phyloP scores from a whole-genome alignment of 37 sponge, comb jelly and placozoan genomes.

The Halichondria panicea region DNA sequence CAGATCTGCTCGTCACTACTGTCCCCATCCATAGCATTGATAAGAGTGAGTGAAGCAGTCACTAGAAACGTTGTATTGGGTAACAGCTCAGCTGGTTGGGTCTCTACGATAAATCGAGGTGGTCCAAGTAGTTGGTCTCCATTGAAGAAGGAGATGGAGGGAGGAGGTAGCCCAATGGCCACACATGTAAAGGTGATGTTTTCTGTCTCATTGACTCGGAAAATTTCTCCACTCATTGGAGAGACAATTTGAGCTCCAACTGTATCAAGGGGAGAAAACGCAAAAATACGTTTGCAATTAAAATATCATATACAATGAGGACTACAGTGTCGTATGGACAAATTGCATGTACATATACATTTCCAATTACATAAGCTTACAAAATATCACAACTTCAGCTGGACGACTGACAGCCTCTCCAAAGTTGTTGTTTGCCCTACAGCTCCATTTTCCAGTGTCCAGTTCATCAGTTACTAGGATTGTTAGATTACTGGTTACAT shows the following conservation, averaged over 20 bases:
- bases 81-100: no score
- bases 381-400: no score
- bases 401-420: no score
- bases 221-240: not conserved
- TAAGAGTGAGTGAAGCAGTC: constrained; percentile 36
- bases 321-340: no score
- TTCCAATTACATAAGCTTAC: no score
- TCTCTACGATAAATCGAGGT: no score
- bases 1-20: constrained; percentile 43
- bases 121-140: no score
- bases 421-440: constrained; percentile 29
- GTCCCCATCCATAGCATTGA: constrained; percentile 23
- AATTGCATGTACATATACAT: no score
- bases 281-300: no score
- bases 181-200: constrained; percentile 46
- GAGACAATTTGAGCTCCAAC: not conserved
- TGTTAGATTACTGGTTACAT: constrained; percentile 39
- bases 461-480: constrained; percentile 1
- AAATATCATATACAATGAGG: no score
- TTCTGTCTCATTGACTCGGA: constrained; percentile 19
- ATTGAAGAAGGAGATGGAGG: constrained; percentile 48
- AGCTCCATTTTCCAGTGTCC: constrained; percentile 54
- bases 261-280: no score
- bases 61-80: constrained; percentile 10
- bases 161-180: constrained; percentile 64